Percentiles rank a stretch among this genome's conserved stretches.
Evolutionary conservation across 2,888 invertebrate genomes (phyloP).

Genomic region (Drosophila pullipes): DNA sequence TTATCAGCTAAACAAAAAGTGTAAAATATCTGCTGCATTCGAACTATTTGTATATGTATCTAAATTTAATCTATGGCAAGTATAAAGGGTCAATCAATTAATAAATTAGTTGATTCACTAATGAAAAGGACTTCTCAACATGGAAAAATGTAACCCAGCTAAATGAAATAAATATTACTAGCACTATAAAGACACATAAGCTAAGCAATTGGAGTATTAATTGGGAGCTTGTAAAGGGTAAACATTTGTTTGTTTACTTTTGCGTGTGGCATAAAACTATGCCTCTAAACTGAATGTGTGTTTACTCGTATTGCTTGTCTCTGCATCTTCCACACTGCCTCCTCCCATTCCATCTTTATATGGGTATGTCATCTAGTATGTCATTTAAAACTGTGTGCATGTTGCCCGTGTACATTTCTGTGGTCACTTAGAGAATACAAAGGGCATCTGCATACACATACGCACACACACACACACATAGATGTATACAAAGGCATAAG

Average conservation of each 20-base stretch:
- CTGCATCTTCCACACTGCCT: neutral
- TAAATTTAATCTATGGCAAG: neutral
- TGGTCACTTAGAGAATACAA: conserved; percentile 75
- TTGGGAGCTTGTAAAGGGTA: conserved; percentile 50
- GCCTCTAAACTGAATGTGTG: conserved; percentile 14
- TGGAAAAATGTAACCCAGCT: neutral
- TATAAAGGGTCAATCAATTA: neutral
- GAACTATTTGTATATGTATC: neutral
- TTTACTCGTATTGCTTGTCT: conserved; percentile 14
- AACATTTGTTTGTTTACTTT: conserved; percentile 55
- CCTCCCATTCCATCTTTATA: neutral
- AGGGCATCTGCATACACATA: conserved; percentile 30
- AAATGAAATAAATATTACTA: neutral
- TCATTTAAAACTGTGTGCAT: conserved; percentile 71
- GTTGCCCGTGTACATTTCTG: conserved; percentile 78
- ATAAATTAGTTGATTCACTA: neutral
- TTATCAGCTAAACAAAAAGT: neutral
- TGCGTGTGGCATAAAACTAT: conserved; percentile 7
- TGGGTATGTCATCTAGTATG: conserved; percentile 57
- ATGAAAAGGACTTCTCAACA: neutral
- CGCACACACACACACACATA: conserved; percentile 11
- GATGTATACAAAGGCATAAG: conserved; percentile 55
- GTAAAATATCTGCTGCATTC: neutral
- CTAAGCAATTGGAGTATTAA: conserved; percentile 59
- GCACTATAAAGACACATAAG: conserved; percentile 9